phyloP scores from a whole-genome alignment of 2,113 vertebrate genomes.

The Patagioenas fasciata region DNA sequence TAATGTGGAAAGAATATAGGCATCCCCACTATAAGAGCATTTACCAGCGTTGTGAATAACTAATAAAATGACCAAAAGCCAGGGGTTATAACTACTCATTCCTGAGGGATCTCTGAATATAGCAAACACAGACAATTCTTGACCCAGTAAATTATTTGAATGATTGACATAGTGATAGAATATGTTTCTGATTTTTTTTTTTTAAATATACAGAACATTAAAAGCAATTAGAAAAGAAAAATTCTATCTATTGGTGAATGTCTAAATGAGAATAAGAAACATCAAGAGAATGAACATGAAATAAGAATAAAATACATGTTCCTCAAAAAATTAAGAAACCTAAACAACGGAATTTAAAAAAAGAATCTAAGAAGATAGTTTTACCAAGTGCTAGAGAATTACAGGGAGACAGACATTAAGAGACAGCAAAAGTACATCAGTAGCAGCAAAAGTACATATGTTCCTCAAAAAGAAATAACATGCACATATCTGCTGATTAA shows the following conservation, averaged over 20 bases:
- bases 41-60: background rate
- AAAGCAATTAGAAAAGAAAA: background rate
- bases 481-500: background rate
- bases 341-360: background rate
- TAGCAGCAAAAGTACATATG: background rate
- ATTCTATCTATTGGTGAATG: background rate
- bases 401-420: background rate
- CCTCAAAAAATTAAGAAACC: background rate
- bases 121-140: background rate
- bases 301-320: background rate
- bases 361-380: background rate
- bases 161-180: background rate
- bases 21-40: background rate
- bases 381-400: background rate
- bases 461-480: background rate
- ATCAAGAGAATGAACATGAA: background rate
- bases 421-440: background rate
- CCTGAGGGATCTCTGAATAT: background rate
- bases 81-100: background rate
- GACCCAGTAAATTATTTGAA: background rate
- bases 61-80: background rate
- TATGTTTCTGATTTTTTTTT: background rate
- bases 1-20: background rate
- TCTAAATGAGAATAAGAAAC: background rate
- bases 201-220: background rate